These are phyloP conservation scores for Pedetes capensis DNA, from an alignment of 2,113 vertebrate genomes.

Conservation along the genomic window DNA sequence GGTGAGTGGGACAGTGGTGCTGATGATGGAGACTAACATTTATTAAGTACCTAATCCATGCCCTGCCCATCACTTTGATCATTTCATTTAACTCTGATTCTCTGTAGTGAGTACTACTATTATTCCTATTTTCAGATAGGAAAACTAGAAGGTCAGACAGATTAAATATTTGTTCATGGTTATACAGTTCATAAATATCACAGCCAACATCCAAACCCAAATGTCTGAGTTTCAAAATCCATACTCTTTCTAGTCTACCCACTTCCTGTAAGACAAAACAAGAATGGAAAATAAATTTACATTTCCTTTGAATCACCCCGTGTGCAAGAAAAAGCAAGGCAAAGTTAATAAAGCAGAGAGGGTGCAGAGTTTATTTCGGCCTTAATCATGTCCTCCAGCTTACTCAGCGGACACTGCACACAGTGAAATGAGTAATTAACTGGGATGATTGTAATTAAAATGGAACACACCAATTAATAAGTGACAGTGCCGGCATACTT, in stretches of 20 bases:
- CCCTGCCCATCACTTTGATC: background rate
- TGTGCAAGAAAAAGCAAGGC: background rate
- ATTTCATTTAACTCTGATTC: background rate
- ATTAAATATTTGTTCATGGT: background rate
- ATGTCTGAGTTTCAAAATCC: background rate
- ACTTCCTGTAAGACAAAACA: background rate
- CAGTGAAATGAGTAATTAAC: constrained; percentile 70
- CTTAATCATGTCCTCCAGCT: constrained; percentile 30
- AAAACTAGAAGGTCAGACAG: background rate
- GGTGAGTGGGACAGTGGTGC: background rate
- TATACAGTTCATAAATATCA: background rate
- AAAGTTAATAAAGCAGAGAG: background rate
- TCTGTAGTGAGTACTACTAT: background rate
- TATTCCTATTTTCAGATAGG: background rate
- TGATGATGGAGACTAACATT: too few relatives aligned
- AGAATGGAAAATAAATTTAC: background rate
- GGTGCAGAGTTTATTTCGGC: background rate
- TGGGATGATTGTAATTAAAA: constrained; percentile 75
- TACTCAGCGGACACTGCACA: background rate
- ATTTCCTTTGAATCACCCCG: background rate
- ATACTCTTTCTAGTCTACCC: fast-evolving
- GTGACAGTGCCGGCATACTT: constrained; percentile 66
- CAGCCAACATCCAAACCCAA: background rate
- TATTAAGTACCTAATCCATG: background rate
- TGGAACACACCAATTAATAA: constrained; percentile 74